phyloP scores from a whole-genome alignment of 2,113 vertebrate genomes.

The Sus scrofa region DNA sequence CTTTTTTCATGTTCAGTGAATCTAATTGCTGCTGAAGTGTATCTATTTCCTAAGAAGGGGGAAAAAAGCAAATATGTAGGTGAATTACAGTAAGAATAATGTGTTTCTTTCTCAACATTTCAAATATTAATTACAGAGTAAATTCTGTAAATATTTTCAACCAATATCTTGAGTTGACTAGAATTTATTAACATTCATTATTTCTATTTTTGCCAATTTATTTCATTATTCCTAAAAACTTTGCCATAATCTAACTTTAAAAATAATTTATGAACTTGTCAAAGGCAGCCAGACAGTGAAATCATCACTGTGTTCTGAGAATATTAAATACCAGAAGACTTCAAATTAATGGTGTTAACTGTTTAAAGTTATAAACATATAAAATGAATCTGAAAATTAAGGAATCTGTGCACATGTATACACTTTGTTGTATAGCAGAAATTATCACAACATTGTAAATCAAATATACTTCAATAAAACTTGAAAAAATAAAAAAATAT shows the following conservation, averaged over 20 bases:
- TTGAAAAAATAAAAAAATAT: background rate
- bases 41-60: slow-evolving; percentile 88
- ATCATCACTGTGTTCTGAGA: background rate
- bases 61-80: slow-evolving; percentile 42
- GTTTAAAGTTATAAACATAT: background rate
- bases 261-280: background rate
- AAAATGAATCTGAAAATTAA: too few species aligned
- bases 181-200: slow-evolving; percentile 60
- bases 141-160: slow-evolving; percentile 26
- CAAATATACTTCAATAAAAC: too few species aligned
- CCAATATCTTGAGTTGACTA: background rate
- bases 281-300: background rate
- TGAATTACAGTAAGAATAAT: slow-evolving; percentile 34
- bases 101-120: slow-evolving; percentile 23
- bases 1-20: slow-evolving; percentile 88
- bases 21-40: slow-evolving; percentile 91
- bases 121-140: background rate
- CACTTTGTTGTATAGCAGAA: too few species aligned
- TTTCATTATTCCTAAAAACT: slow-evolving; percentile 54
- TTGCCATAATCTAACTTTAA: background rate
- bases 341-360: slow-evolving; percentile 45
- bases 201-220: background rate
- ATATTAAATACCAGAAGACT: background rate
- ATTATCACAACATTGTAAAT: too few species aligned
- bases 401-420: too few species aligned